Base-by-base conservation (phyloP, 2,888 invertebrate genomes). In the Stenolophus ochropezus region DNA sequence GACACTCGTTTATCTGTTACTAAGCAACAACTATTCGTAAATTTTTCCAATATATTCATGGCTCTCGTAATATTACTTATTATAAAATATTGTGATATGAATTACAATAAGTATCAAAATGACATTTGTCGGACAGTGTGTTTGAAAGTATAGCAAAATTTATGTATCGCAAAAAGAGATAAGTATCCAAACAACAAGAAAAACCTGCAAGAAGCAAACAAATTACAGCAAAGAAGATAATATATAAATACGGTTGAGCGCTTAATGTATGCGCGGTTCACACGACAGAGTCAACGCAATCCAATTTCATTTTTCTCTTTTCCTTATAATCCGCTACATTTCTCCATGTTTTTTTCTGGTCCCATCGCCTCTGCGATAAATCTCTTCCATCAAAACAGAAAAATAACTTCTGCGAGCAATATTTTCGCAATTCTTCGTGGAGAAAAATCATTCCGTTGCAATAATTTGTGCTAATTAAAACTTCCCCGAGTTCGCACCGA, bases 391-490 rank as follows among this genome's bases (percentile, higher is more conserved):
- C 76, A 76, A 53, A 76, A 76, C 76, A 76, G 76, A 76, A 76
- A 76, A 76, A 76, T 76, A 18, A 18, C 33, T 18, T 23, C 18
- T n/a, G 33, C 56, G 3, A 73, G 47, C n/a, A 76, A 76, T 76
- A 76, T 76, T 76, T 53, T 58, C 76, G 33, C 33, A 58, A 75
- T 71, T 71, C 71, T 71, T 65, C 42, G 33, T 14, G 33, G 47
- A 47, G 58, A 76, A 76, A 76, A 76, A 76, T 76, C 58, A 33
- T 61, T 79, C 51, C 51, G 69, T 23, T 25, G 79, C 51, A 79
- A 79, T 79, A 79, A 79, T 79, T 79, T 79, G 79, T 65, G 71
- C 47, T 79, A 79, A 79, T 79, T 79, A 79, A 79, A 79, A 79
- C 27, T 71, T 79, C 27, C 79, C 69, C 53, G 69, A 18, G 47